Conservation (phyloP, 1,140 invertebrate genomes). For the Drosophila auraria region DNA sequence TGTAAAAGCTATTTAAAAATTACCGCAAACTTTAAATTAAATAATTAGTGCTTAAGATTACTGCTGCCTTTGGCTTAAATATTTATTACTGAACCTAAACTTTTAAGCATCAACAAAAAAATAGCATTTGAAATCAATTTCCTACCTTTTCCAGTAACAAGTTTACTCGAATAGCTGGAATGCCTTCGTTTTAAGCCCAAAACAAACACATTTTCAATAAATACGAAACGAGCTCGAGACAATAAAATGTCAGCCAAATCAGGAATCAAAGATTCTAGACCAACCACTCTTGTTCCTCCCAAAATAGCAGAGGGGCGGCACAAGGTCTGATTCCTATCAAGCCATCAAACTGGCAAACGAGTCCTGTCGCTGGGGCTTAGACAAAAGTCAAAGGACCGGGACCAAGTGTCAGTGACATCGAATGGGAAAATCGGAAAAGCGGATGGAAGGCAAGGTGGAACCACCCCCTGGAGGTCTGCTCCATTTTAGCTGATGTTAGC, state of each 20-base stretch:
- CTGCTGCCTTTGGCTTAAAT: no score
- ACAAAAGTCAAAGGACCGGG: conserved; percentile 66
- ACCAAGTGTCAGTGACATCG: conserved; percentile 73
- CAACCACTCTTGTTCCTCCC: conserved; percentile 1
- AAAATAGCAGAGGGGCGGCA: background rate
- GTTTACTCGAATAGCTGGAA: conserved; percentile 1
- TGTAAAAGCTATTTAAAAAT: no score
- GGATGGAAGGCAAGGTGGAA: conserved; percentile 18
- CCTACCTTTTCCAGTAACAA: background rate
- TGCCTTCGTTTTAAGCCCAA: conserved; percentile 24
- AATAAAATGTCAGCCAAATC: conserved; percentile 77
- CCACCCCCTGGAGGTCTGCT: conserved; percentile 32
- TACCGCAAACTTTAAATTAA: no score
- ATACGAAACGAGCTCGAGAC: conserved; percentile 71
- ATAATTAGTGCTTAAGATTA: no score
- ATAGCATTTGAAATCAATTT: background rate
- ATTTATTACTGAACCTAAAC: no score
- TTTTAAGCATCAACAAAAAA: background rate
- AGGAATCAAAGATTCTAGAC: conserved; percentile 46
- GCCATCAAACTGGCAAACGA: conserved; percentile 80
- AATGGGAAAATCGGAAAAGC: conserved; percentile 21
- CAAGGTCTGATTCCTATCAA: conserved; percentile 71
- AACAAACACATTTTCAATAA: conserved; percentile 76
- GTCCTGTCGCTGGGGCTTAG: conserved; percentile 54
- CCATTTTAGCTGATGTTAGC: conserved; percentile 25